These are phyloP conservation scores for Mus spretus DNA, from an alignment of 2,797 vertebrate genomes.

Conservation along the genomic window DNA sequence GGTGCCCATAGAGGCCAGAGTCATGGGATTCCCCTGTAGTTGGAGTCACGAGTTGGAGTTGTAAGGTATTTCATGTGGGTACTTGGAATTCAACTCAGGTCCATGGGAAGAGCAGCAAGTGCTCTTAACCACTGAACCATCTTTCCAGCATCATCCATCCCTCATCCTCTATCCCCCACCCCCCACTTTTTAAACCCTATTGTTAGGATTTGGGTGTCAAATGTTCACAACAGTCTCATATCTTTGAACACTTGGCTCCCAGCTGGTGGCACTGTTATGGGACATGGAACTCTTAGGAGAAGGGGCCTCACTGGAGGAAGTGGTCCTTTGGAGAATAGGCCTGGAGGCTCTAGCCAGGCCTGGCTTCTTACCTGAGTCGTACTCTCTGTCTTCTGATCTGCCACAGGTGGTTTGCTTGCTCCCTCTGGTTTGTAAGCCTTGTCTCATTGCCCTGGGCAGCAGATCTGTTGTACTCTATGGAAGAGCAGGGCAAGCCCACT, in stretches of 20 bases:
- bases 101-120: neutral
- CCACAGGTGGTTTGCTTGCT: neutral
- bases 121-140: neutral
- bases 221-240: neutral
- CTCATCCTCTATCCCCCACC: accelerated
- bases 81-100: neutral
- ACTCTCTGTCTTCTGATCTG: neutral
- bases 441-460: neutral
- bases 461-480: neutral
- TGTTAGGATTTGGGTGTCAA: neutral
- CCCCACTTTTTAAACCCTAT: neutral
- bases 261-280: neutral
- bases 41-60: neutral
- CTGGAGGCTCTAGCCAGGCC: neutral
- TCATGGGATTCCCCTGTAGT: neutral
- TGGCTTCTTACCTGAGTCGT: neutral
- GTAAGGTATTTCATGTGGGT: neutral
- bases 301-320: neutral
- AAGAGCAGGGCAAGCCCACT: neutral
- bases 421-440: neutral
- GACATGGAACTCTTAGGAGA: neutral
- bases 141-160: neutral
- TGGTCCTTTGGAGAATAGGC: neutral
- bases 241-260: neutral
- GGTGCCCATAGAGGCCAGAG: neutral